A percentile compares a stretch with the other conserved stretches of the same genome.
phyloP scores from a whole-genome alignment of 2,113 vertebrate genomes.

The Ranitomeya imitator region DNA sequence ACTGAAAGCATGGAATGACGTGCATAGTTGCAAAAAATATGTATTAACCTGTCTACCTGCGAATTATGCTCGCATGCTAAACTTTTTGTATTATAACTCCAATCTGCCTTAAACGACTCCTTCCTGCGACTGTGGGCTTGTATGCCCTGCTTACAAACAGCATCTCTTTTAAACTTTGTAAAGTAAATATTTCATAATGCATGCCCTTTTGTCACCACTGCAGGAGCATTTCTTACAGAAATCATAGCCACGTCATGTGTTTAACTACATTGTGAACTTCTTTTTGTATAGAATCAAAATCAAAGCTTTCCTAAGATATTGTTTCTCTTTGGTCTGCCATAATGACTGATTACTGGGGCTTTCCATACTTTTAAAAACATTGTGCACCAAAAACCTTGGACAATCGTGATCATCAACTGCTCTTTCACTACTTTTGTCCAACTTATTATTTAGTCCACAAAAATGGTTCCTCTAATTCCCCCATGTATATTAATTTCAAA shows the following conservation, averaged over 20 bases:
- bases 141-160: conserved; percentile 38
- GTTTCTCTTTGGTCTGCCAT: conserved; percentile 35
- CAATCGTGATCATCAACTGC: neutral
- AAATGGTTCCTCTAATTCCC: no score
- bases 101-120: neutral
- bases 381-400: neutral
- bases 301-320: conserved; percentile 28
- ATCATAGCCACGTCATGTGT: conserved; percentile 40
- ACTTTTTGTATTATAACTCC: neutral
- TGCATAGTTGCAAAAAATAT: neutral
- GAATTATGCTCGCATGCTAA: neutral
- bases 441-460: no score
- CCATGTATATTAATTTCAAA: no score
- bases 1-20: neutral
- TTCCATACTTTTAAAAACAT: conserved; percentile 26
- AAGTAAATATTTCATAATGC: conserved; percentile 41
- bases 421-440: neutral
- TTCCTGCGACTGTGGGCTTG: neutral
- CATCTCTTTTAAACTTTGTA: conserved; percentile 17
- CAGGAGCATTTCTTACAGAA: conserved; percentile 24
- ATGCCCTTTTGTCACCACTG: neutral
- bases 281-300: conserved; percentile 33
- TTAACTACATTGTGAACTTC: conserved; percentile 44
- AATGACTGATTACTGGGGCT: conserved; percentile 34
- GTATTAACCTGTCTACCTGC: neutral